Percentiles rank a stretch among this genome's conserved stretches.
Evolutionary conservation across 2,797 vertebrate species (phyloP).

Genomic region (Hapalemur alaotrensis): DNA sequence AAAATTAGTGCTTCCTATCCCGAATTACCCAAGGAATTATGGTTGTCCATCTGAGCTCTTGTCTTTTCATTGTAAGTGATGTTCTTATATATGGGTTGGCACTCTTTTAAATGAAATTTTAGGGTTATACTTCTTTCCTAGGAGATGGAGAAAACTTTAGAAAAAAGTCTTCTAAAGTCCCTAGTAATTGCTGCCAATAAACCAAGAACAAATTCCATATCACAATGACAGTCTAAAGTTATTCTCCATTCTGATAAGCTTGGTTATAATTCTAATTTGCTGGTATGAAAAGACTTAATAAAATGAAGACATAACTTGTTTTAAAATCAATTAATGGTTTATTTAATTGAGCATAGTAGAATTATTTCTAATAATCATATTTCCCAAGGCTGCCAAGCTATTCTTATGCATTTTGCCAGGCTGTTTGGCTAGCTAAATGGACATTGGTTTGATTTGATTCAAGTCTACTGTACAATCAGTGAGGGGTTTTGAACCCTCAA

Average conservation of each 20-base stretch:
- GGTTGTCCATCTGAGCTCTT: background rate
- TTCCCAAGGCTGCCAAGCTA: conserved; percentile 21
- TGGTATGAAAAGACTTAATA: background rate
- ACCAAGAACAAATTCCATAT: background rate
- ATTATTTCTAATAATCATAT: conserved; percentile 24
- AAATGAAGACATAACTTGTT: background rate
- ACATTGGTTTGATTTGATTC: background rate
- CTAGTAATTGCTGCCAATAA: conserved; percentile 14
- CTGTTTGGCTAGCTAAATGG: background rate
- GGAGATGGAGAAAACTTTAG: background rate
- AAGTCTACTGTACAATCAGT: background rate
- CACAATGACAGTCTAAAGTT: background rate
- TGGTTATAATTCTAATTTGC: background rate
- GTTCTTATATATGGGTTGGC: background rate
- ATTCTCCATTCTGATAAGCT: background rate
- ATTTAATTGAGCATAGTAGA: conserved; percentile 15
- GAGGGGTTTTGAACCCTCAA: background rate
- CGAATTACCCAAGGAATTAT: conserved; percentile 12
- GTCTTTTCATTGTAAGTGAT: conserved; percentile 24
- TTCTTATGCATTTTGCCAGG: background rate
- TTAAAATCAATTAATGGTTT: background rate
- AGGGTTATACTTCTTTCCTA: background rate
- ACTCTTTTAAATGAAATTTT: conserved; percentile 3
- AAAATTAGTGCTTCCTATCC: conserved; percentile 32
- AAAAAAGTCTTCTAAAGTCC: background rate